Base-by-base conservation (phyloP, 2,888 invertebrate genomes). In the Acholoe squamosa region DNA sequence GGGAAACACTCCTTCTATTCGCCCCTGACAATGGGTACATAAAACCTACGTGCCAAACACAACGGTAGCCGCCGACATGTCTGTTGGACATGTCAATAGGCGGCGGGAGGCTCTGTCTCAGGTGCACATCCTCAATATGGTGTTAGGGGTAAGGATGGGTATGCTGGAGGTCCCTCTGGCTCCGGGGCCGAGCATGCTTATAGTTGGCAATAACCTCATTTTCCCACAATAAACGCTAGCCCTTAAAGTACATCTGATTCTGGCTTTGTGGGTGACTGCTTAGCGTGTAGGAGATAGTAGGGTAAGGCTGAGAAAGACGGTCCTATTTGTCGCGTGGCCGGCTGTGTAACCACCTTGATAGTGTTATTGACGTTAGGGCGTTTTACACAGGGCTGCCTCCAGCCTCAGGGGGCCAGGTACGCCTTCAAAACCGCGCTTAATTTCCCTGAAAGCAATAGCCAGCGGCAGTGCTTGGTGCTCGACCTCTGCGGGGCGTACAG, bases 1-100 rank as follows among this genome's bases (percentile, higher is more conserved):
- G 25, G n/a, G 80, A 80, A 43, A 43, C 43, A 80, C 34, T 80
- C 19, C 80, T 80, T 80, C 43, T 19, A 80, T 80, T 80, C 34
- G 16, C 16, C 34, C 19, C 80, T 22, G 80, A 43, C 43, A 80
- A 80, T n/a, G 71, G 71, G 34, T 80, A 34, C 80, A 80, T 80
- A 80, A 43, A 80, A 33, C 22, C 34, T 43, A 80, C 80, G 33
- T 80, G 80, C 34, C 34, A 0, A 43, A 80, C 80, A 43, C 80
- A 71, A 71, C 61, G 61, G 22, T 19, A 7, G 61, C 61, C 61
- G 61, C 14, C 61, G 12, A 12, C 61, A 7, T 61, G n/a, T 28
- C 71, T 71, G 71, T n/a, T 28, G 25, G 71, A 71, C 14, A 16
- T 71, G 71, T 71, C 71, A 71, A 71, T 71, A 71, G 71, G 71